Evolutionary conservation across 2,113 vertebrate species (phyloP), one percentile per base, ranked within the genome.

Genomic region (Amia ocellicauda): DNA sequence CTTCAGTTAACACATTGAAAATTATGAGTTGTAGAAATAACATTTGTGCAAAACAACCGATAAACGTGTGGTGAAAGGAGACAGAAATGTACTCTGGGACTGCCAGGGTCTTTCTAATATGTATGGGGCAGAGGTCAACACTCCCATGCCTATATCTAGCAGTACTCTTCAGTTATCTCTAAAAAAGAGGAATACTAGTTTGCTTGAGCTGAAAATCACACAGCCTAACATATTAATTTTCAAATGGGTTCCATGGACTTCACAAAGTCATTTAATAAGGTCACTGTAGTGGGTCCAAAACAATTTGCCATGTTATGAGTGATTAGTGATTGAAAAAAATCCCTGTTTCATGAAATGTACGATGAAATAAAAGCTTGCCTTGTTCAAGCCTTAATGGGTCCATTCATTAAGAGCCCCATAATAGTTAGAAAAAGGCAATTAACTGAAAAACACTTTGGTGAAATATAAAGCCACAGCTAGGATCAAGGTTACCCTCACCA

Each of bases 371-470:
- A 11, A 14, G 8, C 45, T 19, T 47, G 4, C 45, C 5, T 2
- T 47, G n/a, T 47, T 47, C 31, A 63, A 64, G 40, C 42, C 49
- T 4, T 64, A 71, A 62, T 63, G 60, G 43, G 53, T 29, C 22
- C 64, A 59, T 54, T 62, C 51, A 60, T 60, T 63, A 50, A 36
- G 11, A 28, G 27, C 14, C 19, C 42, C 19, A 29, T 58, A 41
- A 50, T 51, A 5, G 8, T 26, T 3, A n/a, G 41, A 23, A 40
- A 22, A 7, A 27, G 22, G 31, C 31, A 36, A 47, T 47, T 47
- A 47, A 11, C 45, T 47, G n/a, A 16, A 47, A 47, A 47, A 47
- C 45, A 5, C n/a, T 17, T n/a, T n/a, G n/a, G 3, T 47, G 14
- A n/a, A n/a, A n/a, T 17, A 47, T n/a, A 47, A 5, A 1, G 45